Percentiles rank a stretch among this genome's conserved stretches.
phyloP scores from a whole-genome alignment of 2,113 vertebrate genomes.

The Triplophysa tibetana region DNA sequence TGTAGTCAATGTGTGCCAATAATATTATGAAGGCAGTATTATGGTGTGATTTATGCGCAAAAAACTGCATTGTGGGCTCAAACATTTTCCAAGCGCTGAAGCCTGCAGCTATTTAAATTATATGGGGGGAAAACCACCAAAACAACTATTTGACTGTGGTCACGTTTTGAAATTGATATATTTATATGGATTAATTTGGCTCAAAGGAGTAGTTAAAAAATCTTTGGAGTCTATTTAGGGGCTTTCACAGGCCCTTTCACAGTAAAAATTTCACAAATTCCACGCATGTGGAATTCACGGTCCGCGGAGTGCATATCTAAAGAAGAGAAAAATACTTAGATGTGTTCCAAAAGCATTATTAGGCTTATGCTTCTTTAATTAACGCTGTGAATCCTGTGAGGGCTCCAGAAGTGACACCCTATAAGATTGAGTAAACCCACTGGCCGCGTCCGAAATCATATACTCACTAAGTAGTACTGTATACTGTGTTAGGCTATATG shows the following conservation, averaged over 20 bases:
- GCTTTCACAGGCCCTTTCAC: constrained; percentile 26
- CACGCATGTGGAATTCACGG: constrained; percentile 41
- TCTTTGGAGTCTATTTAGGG: constrained; percentile 44
- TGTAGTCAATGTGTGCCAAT: constrained; percentile 59
- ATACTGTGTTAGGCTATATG: too few relatives aligned
- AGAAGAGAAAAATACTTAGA: constrained; percentile 15
- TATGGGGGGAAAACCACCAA: constrained; percentile 67
- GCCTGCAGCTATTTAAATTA: constrained; percentile 72
- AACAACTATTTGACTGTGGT: constrained; percentile 71
- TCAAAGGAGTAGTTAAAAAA: constrained; percentile 54
- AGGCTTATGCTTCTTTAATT: constrained; percentile 28
- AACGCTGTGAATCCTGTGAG: not conserved
- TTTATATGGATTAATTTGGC: constrained; percentile 61
- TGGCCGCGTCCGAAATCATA: too few relatives aligned
- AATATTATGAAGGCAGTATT: constrained; percentile 73
- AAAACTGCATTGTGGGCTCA: constrained; percentile 60
- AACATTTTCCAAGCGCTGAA: constrained; percentile 72
- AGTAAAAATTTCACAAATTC: constrained; percentile 47
- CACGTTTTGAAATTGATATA: constrained; percentile 66
- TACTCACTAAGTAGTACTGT: too few relatives aligned
- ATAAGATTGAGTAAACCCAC: not conserved
- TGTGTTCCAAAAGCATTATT: constrained; percentile 16
- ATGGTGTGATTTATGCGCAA: constrained; percentile 71
- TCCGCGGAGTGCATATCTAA: constrained; percentile 10
- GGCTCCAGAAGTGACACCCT: too few relatives aligned